phyloP scores from a whole-genome alignment of 2,113 vertebrate genomes.

The Malurus cyaneus region DNA sequence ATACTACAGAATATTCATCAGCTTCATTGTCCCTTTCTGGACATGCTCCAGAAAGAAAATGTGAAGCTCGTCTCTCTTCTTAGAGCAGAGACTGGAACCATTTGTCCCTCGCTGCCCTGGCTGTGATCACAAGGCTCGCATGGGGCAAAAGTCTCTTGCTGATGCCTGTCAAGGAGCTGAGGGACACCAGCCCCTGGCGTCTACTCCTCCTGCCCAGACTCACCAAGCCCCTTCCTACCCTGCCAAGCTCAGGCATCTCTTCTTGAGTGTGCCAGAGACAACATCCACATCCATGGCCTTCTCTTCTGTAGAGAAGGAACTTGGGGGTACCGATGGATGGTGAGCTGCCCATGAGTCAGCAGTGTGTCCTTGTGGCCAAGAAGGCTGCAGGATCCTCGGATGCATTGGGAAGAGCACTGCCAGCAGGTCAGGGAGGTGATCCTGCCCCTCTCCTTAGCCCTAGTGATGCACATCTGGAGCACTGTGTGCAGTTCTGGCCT shows the following conservation, averaged over 20 bases:
- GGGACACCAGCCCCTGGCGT: fast-evolving
- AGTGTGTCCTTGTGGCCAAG: neutral
- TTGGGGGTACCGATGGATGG: neutral
- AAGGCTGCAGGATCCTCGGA: neutral
- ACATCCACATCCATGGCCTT: fast-evolving
- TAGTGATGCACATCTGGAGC: neutral
- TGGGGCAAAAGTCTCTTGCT: fast-evolving
- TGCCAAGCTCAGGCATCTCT: neutral
- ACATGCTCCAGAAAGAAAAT: neutral
- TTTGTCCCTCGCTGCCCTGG: neutral
- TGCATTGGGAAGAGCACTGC: fast-evolving
- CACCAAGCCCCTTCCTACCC: neutral
- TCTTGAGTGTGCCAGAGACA: neutral
- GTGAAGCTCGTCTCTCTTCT: neutral
- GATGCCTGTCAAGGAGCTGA: fast-evolving
- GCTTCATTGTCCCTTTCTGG: neutral
- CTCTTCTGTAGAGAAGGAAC: neutral
- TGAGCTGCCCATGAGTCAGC: neutral
- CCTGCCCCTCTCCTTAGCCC: neutral
- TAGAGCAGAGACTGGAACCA: neutral
- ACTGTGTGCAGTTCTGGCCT: neutral
- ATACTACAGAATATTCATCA: neutral
- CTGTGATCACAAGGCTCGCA: fast-evolving
- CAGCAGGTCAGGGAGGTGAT: neutral
- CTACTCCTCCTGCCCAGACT: neutral